phyloP scores from a whole-genome alignment of 2,888 invertebrate genomes.

The Synanthedon tipuliformis region DNA sequence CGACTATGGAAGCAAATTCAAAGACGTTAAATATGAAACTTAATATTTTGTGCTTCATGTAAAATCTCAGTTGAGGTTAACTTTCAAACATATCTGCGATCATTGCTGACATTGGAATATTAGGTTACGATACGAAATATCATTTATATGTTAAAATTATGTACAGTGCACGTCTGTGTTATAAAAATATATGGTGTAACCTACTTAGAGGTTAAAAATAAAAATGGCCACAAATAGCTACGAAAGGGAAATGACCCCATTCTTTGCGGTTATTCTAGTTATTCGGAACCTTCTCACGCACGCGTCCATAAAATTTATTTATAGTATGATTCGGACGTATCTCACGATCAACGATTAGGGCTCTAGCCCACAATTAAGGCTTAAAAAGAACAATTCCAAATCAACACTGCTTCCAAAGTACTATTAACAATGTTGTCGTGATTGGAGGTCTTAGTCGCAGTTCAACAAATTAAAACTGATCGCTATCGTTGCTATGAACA shows the following conservation, averaged over 20 bases:
- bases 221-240: slow-evolving; percentile 42
- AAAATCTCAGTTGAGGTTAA: too few relatives aligned
- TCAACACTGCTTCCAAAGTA: slow-evolving; percentile 30
- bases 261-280: slow-evolving; percentile 34
- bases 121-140: too few relatives aligned
- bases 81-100: too few relatives aligned
- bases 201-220: slow-evolving; percentile 39
- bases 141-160: not conserved
- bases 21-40: too few relatives aligned
- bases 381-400: slow-evolving; percentile 34
- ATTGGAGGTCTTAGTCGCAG: slow-evolving; percentile 17
- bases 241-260: slow-evolving; percentile 62
- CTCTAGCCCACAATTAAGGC: slow-evolving; percentile 45
- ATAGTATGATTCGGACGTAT: slow-evolving; percentile 44
- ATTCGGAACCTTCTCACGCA: slow-evolving; percentile 53
- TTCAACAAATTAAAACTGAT: slow-evolving; percentile 32
- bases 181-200: slow-evolving; percentile 19
- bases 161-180: not conserved
- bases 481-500: slow-evolving; percentile 8
- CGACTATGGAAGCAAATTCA: too few relatives aligned
- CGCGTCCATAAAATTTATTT: slow-evolving; percentile 58
- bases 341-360: slow-evolving; percentile 50
- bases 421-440: slow-evolving; percentile 29
- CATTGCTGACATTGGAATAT: too few relatives aligned
- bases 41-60: too few relatives aligned